Conservation (phyloP, 2,888 invertebrate genomes). For the Orchesellides sinensis region DNA sequence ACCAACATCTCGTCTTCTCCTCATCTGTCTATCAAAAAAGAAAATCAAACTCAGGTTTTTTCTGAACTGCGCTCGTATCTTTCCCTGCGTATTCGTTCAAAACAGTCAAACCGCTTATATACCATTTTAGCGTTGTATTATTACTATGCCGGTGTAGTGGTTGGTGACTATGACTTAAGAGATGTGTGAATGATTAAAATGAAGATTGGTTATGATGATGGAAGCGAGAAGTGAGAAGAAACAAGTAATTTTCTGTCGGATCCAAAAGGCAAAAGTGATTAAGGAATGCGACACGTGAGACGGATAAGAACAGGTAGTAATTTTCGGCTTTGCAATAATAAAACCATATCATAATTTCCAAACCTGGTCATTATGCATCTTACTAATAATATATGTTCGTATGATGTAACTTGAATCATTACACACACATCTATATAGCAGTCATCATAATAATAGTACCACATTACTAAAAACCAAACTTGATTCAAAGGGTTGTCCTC, state of each 20-base stretch:
- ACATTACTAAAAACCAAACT: conserved; percentile 11
- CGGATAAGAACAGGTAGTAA: conserved; percentile 48
- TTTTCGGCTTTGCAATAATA: conserved; percentile 36
- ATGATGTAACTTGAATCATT: conserved; percentile 13
- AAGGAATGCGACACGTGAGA: conserved; percentile 58
- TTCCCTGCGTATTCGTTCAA: background rate
- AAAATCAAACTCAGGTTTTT: background rate
- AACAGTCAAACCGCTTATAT: background rate
- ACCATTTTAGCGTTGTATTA: too few species aligned
- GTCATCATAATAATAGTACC: conserved; percentile 13
- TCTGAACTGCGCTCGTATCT: background rate
- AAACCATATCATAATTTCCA: conserved; percentile 33
- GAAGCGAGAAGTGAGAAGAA: conserved; percentile 19
- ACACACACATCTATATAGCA: background rate
- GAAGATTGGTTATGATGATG: conserved; percentile 17
- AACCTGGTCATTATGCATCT: conserved; percentile 39
- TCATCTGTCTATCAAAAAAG: conserved; percentile 57
- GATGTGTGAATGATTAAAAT: conserved; percentile 10
- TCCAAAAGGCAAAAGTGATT: conserved; percentile 40
- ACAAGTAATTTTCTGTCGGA: conserved; percentile 34
- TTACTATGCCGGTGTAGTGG: too few species aligned
- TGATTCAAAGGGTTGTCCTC: conserved; percentile 46
- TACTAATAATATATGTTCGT: conserved; percentile 15
- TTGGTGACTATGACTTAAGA: background rate
- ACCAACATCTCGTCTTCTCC: conserved; percentile 28